Base-by-base conservation (phyloP, 2,113 vertebrate genomes). In the Tragelaphus buxtoni region DNA sequence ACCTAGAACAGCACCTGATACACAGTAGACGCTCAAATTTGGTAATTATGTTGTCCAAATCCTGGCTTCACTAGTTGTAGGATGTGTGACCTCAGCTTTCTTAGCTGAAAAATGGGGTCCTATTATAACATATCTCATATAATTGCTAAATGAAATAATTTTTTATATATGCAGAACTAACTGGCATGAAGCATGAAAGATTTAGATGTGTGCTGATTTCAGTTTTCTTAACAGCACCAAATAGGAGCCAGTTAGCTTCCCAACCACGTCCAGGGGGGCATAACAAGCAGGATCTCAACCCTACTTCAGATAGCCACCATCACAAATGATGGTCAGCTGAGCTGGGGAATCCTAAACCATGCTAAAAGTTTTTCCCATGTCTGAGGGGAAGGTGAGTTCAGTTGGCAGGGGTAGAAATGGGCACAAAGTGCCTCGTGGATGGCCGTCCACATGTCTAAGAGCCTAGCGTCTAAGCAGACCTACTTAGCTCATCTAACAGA, bases 41-140 rank as follows among this genome's bases (percentile, higher is more conserved):
- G 56, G 32, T 88, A 77, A 49, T 86, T 49, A 35, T 84, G 49
- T 39, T 89, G 22, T 81, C 82, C 53, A 92, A 93, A 90, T 83
- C 12, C 80, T 89, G 49, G 17, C 14, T 81, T 72, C 86, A 53
- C 22, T 69, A 60, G 9, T 80, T 95, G 4, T 47, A 72, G 90
- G 47, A 80, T 76, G 65, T 89, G n/a, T 95, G 63, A 93, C 45
- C 51, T 89, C 30, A 47, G 47, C 53, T 82, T 87, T 74, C 63
- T 91, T 28, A 58, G 49, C 42, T 90, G 9, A 84, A 92, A 94
- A 87, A 49, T 56, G 45, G 81, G 72, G 35, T 86, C 35, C 18
- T 91, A 82, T 92, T 90, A 95, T 74, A 96, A 69, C 24, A 79
- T 93, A 74, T 26, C 42, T 90, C 84, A 87, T 61, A 35, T 47